Evolutionary conservation across 1,140 invertebrate genomes (phyloP).

Genomic region (Hypsibius dujardini): DNA sequence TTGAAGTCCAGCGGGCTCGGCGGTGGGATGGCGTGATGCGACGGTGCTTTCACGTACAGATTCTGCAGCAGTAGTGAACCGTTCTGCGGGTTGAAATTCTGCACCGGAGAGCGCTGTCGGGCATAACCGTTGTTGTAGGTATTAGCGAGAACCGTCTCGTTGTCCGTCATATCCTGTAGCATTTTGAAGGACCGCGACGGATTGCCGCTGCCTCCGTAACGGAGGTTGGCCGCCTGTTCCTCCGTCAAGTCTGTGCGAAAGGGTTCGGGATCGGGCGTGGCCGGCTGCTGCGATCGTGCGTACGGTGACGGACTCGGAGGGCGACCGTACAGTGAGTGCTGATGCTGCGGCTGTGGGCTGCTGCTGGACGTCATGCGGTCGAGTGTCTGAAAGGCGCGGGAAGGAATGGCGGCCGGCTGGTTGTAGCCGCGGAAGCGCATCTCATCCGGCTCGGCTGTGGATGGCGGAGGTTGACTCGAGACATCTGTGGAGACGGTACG

Average conservation of each 20-base stretch:
- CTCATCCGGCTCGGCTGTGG: slow-evolving; percentile 35
- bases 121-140: background rate
- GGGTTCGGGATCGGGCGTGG: background rate
- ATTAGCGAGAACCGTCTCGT: slow-evolving; percentile 30
- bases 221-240: slow-evolving; percentile 21
- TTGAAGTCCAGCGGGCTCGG: slow-evolving; percentile 3
- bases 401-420: slow-evolving; percentile 47
- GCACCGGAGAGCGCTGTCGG: background rate
- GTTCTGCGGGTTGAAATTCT: background rate
- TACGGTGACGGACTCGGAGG: background rate
- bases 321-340: background rate
- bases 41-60: background rate
- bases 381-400: slow-evolving; percentile 47
- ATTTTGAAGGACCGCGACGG: slow-evolving; percentile 67
- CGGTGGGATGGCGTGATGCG: background rate
- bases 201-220: slow-evolving; percentile 59
- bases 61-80: background rate
- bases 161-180: slow-evolving; percentile 56
- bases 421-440: slow-evolving; percentile 42
- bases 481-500: background rate
- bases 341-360: slow-evolving; percentile 19
- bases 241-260: slow-evolving; percentile 17
- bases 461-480: background rate
- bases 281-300: background rate
- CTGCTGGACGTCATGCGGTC: slow-evolving; percentile 34